phyloP scores from a whole-genome alignment of 2,888 invertebrate species.

The Taphrorychus bicolor region DNA sequence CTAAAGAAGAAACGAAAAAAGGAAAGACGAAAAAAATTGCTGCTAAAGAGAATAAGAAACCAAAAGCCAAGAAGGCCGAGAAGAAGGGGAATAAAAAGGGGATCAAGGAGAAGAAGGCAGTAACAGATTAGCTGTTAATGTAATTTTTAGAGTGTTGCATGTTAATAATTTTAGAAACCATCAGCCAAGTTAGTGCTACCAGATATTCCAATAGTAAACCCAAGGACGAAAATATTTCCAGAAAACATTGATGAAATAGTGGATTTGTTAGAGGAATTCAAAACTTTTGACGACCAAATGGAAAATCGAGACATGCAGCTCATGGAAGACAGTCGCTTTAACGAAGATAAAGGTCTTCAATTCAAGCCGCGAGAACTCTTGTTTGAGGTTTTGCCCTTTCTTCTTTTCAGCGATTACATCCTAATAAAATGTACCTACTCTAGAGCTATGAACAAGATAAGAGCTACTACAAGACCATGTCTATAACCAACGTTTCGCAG shows the following conservation, averaged over 20 bases:
- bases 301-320: slow-evolving; percentile 41
- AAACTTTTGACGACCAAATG: slow-evolving; percentile 41
- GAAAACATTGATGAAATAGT: slow-evolving; percentile 36
- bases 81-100: slow-evolving; percentile 10
- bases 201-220: slow-evolving; percentile 35
- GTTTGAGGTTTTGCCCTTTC: slow-evolving; percentile 44
- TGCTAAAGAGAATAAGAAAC: too few relatives aligned
- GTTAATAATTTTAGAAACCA: neutral
- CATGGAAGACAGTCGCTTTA: neutral
- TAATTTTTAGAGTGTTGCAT: neutral
- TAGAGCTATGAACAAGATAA: slow-evolving; percentile 40
- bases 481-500: slow-evolving; percentile 36
- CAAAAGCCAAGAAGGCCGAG: slow-evolving; percentile 23
- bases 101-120: slow-evolving; percentile 21
- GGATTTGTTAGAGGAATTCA: slow-evolving; percentile 41
- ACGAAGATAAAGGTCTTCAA: slow-evolving; percentile 27
- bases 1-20: slow-evolving; percentile 25
- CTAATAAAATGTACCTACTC: slow-evolving; percentile 17
- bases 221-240: slow-evolving; percentile 34
- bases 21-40: slow-evolving; percentile 21
- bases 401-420: neutral
- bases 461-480: slow-evolving; percentile 39
- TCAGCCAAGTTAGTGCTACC: slow-evolving; percentile 26
- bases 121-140: neutral
- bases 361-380: slow-evolving; percentile 37